Evolutionary conservation across 2,113 vertebrate genomes (phyloP).

Genomic region (Stigmatopora argus): DNA sequence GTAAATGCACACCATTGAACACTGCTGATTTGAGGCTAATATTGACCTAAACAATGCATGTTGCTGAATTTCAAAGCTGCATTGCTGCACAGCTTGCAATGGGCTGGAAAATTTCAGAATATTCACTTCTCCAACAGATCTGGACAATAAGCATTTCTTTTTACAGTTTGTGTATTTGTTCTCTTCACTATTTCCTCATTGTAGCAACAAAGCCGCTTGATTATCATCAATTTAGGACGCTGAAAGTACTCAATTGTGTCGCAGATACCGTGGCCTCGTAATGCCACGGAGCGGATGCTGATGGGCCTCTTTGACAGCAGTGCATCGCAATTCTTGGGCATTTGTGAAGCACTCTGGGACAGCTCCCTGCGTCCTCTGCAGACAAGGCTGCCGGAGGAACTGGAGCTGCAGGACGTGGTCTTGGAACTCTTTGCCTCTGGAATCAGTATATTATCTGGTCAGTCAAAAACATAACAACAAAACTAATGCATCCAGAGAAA

Average conservation of each 20-base stretch:
- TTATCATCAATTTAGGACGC: neutral
- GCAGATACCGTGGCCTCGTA: conserved; percentile 78
- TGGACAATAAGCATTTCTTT: too few species aligned
- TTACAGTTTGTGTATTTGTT: neutral
- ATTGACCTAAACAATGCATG: neutral
- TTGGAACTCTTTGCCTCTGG: conserved; percentile 84
- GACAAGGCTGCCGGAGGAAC: conserved; percentile 69
- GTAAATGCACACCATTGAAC: neutral
- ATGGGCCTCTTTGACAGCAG: conserved; percentile 78
- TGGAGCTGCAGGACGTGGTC: conserved; percentile 71
- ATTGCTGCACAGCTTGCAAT: neutral
- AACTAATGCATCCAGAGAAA: neutral
- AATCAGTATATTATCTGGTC: conserved; percentile 81
- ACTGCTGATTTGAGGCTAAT: neutral
- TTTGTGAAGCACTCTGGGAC: conserved; percentile 82
- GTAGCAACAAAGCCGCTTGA: neutral
- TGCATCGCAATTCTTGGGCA: conserved; percentile 79
- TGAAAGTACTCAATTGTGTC: conserved; percentile 3
- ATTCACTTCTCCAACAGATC: too few species aligned
- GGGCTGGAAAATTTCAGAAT: too few species aligned
- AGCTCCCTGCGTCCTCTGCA: conserved; percentile 63
- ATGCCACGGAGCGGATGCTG: conserved; percentile 72
- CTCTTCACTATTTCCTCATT: neutral
- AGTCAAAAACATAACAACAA: conserved; percentile 13
- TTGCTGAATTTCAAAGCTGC: neutral